Conservation (phyloP, 2,888 invertebrate genomes). For the Notocelia uddmanniana region DNA sequence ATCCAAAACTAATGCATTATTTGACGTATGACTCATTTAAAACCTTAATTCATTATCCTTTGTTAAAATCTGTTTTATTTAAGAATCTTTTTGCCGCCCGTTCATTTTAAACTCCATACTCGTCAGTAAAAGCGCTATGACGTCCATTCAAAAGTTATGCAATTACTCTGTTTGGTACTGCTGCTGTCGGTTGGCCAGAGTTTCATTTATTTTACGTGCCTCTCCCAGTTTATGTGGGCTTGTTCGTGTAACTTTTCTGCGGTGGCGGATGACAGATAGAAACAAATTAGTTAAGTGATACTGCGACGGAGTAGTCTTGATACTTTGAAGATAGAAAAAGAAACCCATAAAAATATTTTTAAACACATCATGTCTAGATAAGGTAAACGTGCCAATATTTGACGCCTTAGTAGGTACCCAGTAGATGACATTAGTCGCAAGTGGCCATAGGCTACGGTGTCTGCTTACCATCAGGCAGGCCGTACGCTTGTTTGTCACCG, state of each 20-base stretch:
- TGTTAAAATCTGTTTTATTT: no score
- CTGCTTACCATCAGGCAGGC: no score
- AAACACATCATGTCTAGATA: no score
- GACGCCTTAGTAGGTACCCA: no score
- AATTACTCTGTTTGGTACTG: constrained; percentile 1
- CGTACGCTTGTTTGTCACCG: no score
- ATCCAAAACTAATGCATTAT: no score
- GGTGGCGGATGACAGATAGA: constrained; percentile 62
- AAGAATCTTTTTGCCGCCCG: not conserved
- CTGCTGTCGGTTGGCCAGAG: not conserved
- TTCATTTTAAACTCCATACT: not conserved
- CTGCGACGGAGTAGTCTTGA: constrained; percentile 52
- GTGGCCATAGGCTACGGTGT: no score
- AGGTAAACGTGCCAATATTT: no score
- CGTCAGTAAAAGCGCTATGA: not conserved
- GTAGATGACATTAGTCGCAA: no score
- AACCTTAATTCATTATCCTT: no score
- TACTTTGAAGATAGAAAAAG: constrained; percentile 57
- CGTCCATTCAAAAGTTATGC: constrained; percentile 4
- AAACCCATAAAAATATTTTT: no score
- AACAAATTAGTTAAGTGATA: constrained; percentile 65
- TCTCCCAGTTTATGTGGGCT: constrained; percentile 50
- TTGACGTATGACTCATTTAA: no score
- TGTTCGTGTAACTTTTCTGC: constrained; percentile 72
- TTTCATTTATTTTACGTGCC: constrained; percentile 33